Percentiles rank a stretch among this genome's conserved stretches.
Conservation (phyloP, 1,140 invertebrate species). For the Steinernema khuongi region DNA sequence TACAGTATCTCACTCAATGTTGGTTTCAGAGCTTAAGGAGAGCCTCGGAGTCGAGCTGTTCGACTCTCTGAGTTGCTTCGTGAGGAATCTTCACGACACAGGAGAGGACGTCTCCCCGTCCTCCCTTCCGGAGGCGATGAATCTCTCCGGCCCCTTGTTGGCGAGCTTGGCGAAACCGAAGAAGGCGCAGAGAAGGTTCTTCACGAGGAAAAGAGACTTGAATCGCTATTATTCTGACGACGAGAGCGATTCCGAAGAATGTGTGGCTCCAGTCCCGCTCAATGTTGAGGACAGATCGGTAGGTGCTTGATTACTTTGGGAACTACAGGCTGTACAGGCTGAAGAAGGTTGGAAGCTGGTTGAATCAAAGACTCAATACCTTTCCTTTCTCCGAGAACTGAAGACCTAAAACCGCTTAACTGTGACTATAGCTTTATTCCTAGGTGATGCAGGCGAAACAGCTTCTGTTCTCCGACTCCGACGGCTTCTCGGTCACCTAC, state of each 20-base stretch:
- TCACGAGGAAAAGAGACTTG: not conserved
- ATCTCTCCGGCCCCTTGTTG: too few relatives aligned
- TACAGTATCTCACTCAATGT: too few relatives aligned
- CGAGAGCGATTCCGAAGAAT: not conserved
- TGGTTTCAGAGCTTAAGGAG: too few relatives aligned
- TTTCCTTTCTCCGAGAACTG: too few relatives aligned
- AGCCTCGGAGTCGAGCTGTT: too few relatives aligned
- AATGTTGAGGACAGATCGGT: too few relatives aligned
- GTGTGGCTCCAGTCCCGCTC: not conserved
- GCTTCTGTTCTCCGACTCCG: not conserved
- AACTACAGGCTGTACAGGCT: not conserved
- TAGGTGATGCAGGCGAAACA: not conserved
- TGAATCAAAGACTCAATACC: not conserved
- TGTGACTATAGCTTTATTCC: not conserved
- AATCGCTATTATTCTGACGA: not conserved
- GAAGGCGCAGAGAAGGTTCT: not conserved
- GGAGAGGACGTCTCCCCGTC: too few relatives aligned
- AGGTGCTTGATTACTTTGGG: too few relatives aligned
- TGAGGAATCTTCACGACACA: too few relatives aligned
- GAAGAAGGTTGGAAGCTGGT: not conserved
- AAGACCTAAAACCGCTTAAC: too few relatives aligned
- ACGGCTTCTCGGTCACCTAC: not conserved
- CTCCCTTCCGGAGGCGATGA: too few relatives aligned
- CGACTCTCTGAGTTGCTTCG: too few relatives aligned
- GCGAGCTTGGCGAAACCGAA: not conserved